Conservation (phyloP, 2,113 vertebrate species). For the Cnemophilus loriae region DNA sequence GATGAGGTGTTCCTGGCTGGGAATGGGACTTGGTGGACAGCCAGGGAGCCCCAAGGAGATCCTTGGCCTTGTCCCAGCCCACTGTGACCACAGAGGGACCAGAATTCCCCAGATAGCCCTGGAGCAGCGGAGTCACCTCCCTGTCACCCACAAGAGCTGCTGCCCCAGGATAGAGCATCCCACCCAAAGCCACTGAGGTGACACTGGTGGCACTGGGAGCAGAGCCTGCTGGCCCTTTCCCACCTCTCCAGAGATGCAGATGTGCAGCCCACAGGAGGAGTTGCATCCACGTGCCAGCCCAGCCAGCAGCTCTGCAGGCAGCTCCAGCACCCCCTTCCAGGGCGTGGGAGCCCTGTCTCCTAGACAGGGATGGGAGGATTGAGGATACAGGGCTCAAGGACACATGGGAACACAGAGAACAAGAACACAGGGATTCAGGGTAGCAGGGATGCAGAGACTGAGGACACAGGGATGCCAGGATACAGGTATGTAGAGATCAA, state of each 20-base stretch:
- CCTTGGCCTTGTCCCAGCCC: background rate
- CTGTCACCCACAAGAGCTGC: background rate
- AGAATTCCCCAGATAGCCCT: background rate
- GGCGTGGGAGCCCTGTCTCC: background rate
- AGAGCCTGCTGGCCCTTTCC: background rate
- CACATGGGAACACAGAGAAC: too few relatives aligned
- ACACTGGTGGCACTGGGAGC: background rate
- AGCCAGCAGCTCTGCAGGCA: background rate
- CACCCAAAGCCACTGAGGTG: background rate
- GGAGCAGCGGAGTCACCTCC: background rate
- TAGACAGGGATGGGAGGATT: background rate
- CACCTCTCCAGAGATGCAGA: background rate
- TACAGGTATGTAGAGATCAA: too few relatives aligned
- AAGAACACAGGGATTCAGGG: background rate
- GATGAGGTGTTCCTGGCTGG: background rate
- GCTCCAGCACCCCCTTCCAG: background rate
- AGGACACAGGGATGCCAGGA: background rate
- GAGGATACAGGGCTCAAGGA: background rate
- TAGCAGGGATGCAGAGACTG: background rate
- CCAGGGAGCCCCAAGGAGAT: background rate
- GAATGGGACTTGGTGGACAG: background rate
- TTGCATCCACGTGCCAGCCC: fast-evolving
- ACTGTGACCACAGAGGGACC: background rate
- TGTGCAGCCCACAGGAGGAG: background rate
- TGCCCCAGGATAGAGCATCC: background rate